These are phyloP conservation scores for Neoarius graeffei DNA, from an alignment of 2,113 vertebrate genomes.

Conservation along the genomic window DNA sequence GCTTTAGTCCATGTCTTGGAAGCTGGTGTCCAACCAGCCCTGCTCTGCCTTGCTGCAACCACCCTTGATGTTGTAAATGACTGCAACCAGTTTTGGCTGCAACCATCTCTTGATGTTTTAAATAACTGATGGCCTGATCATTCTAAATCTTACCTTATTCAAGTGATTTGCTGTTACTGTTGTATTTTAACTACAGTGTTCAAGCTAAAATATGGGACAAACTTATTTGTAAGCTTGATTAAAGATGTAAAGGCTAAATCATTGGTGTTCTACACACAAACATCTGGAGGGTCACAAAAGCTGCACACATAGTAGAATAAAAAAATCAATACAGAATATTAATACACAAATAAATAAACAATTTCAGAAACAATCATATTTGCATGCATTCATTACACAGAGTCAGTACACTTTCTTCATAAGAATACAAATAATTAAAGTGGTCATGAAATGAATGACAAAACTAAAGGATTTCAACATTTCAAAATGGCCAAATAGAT, in stretches of 20 bases:
- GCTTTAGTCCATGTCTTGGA: no score
- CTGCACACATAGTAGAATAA: not conserved
- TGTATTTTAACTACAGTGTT: not conserved
- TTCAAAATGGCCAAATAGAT: constrained; percentile 22
- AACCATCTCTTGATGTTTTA: no score
- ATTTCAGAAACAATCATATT: constrained; percentile 62
- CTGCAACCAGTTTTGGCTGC: no score
- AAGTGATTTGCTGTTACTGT: not conserved
- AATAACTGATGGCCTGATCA: no score
- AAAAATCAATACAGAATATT: not conserved
- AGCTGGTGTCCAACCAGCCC: no score
- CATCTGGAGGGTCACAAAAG: not conserved
- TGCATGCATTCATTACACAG: constrained; percentile 67
- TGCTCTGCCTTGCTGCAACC: no score
- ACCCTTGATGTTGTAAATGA: no score
- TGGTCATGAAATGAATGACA: constrained; percentile 52
- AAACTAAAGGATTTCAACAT: constrained; percentile 30
- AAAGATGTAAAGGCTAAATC: not conserved
- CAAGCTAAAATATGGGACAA: not conserved
- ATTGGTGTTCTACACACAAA: not conserved
- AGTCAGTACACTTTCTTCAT: constrained; percentile 54
- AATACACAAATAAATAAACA: constrained; percentile 7
- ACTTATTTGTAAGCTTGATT: not conserved
- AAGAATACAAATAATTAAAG: constrained; percentile 46
- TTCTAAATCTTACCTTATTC: not conserved